Evolutionary conservation across 1,140 invertebrate species (phyloP).

Genomic region (Apis florea): DNA sequence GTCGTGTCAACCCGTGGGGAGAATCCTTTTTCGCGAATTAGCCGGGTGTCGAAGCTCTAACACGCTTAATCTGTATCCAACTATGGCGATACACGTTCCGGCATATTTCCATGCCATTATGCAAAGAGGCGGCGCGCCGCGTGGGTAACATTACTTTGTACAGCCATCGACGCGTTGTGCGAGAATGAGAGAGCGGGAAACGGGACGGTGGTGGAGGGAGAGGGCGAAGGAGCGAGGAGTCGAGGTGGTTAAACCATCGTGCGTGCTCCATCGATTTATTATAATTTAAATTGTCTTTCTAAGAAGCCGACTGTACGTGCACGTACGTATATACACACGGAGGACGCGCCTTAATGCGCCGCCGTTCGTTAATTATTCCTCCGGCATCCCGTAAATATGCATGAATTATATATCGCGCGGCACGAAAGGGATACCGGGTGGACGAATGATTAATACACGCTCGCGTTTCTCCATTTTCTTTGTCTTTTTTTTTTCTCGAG

Average conservation of each 20-base stretch:
- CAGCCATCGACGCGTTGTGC: slow-evolving; percentile 53
- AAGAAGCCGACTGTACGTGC: slow-evolving; percentile 62
- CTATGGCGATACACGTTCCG: slow-evolving; percentile 73
- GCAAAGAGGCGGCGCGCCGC: slow-evolving; percentile 70
- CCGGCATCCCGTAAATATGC: slow-evolving; percentile 72
- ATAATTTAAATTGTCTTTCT: slow-evolving; percentile 74
- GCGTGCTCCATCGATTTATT: slow-evolving; percentile 75
- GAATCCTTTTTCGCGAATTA: slow-evolving; percentile 66
- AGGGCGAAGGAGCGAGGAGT: not conserved
- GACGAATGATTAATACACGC: slow-evolving; percentile 58
- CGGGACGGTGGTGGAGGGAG: not conserved
- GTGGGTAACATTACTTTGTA: slow-evolving; percentile 66
- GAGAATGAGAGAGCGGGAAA: not conserved
- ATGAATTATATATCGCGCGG: slow-evolving; percentile 66
- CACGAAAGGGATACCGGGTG: slow-evolving; percentile 54
- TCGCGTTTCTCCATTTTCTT: slow-evolving; percentile 35
- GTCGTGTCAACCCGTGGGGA: slow-evolving; percentile 31
- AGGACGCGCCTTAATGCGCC: slow-evolving; percentile 62
- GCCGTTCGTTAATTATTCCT: slow-evolving; percentile 72
- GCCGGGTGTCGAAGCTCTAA: slow-evolving; percentile 71
- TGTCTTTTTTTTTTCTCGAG: not conserved
- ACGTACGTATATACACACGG: slow-evolving; percentile 41
- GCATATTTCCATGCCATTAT: slow-evolving; percentile 78
- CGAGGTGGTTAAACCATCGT: slow-evolving; percentile 57
- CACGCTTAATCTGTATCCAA: slow-evolving; percentile 76